These are phyloP conservation scores for Seriola rivoliana DNA, from an alignment of 2,113 vertebrate species.

Conservation along the genomic window DNA sequence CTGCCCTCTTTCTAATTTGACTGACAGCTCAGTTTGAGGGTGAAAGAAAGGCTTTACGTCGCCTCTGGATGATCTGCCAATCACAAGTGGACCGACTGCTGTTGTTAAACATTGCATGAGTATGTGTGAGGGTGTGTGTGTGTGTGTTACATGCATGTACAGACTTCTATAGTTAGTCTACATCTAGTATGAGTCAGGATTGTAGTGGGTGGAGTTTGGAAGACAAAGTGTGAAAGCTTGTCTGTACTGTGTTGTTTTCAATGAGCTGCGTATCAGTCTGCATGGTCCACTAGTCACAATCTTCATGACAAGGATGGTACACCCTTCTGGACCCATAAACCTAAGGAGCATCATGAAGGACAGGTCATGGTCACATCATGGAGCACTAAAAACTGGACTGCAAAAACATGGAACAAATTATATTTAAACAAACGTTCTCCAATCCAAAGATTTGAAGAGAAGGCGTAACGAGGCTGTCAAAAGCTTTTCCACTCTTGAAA, in stretches of 20 bases:
- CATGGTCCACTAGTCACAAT: background rate
- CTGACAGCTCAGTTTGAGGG: slow-evolving; percentile 72
- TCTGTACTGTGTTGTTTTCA: slow-evolving; percentile 13
- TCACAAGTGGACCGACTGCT: slow-evolving; percentile 59
- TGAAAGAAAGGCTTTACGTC: slow-evolving; percentile 63
- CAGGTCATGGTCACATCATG: background rate
- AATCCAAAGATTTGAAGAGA: too few species aligned
- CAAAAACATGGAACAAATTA: too few species aligned
- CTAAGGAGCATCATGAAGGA: background rate
- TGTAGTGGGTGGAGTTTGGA: background rate
- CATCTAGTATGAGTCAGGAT: slow-evolving; percentile 3
- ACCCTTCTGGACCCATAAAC: background rate
- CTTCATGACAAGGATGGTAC: background rate
- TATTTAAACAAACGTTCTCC: too few species aligned
- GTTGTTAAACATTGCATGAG: slow-evolving; percentile 26
- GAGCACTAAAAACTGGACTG: background rate
- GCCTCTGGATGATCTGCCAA: slow-evolving; percentile 73
- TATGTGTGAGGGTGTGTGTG: background rate
- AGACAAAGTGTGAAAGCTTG: slow-evolving; percentile 7
- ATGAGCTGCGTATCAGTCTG: background rate
- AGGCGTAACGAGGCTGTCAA: too few species aligned
- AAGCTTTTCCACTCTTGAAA: too few species aligned
- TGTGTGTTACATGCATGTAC: background rate
- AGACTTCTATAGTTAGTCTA: background rate
- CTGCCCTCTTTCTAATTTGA: slow-evolving; percentile 52